phyloP scores from a whole-genome alignment of 2,797 vertebrate species.

The Discoglossus pictus region DNA sequence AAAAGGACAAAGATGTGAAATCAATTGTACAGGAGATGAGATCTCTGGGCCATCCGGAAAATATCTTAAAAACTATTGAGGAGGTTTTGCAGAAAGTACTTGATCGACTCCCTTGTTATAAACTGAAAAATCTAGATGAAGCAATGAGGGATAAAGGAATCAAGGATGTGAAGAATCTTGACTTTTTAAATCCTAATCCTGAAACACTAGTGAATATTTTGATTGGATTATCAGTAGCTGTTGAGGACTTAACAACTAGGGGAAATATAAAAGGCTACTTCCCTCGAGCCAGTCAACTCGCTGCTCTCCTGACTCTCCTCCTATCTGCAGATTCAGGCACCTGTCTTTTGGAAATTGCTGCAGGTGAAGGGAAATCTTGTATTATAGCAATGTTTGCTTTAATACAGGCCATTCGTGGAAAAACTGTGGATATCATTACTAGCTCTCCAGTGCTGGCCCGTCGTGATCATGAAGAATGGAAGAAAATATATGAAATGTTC shows the following conservation, averaged over 20 bases:
- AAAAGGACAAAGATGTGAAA: slow-evolving; percentile 48
- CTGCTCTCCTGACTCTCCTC: slow-evolving; percentile 48
- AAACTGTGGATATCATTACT: slow-evolving; percentile 57
- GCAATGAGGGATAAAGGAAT: slow-evolving; percentile 30
- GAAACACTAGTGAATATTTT: slow-evolving; percentile 35
- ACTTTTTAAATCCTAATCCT: slow-evolving; percentile 39
- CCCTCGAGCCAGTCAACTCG: slow-evolving; percentile 53
- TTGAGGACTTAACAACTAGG: slow-evolving; percentile 34
- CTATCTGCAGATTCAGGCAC: slow-evolving; percentile 39
- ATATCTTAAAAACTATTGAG: slow-evolving; percentile 26
- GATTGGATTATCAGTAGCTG: slow-evolving; percentile 40
- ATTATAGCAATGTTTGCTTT: no score
- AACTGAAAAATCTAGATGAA: not conserved
- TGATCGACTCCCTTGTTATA: slow-evolving; percentile 30
- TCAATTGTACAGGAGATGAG: slow-evolving; percentile 48
- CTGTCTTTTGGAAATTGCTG: slow-evolving; percentile 56
- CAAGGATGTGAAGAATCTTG: slow-evolving; percentile 24
- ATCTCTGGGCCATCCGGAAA: slow-evolving; percentile 35
- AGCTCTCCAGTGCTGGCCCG: slow-evolving; percentile 54
- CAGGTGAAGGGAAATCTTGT: slow-evolving; percentile 60
- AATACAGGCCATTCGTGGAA: slow-evolving; percentile 53
- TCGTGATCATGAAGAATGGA: slow-evolving; percentile 54
- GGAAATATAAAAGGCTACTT: slow-evolving; percentile 46
- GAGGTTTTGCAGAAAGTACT: slow-evolving; percentile 41
- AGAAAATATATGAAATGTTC: slow-evolving; percentile 51